phyloP scores from a whole-genome alignment of 2,888 invertebrate genomes.

The Tenthredo scrophulariae region DNA sequence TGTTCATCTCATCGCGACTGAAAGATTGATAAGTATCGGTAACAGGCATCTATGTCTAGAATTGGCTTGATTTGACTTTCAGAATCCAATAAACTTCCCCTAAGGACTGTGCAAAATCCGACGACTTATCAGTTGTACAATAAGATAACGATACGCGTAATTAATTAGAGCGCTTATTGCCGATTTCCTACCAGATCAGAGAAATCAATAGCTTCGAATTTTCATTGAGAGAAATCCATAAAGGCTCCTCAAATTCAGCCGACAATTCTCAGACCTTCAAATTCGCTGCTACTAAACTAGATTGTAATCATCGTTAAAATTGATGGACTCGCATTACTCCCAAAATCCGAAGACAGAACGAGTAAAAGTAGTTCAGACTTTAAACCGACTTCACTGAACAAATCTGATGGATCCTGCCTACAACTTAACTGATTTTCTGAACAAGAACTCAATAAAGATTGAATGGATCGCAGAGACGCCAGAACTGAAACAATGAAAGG shows the following conservation, averaged over 20 bases:
- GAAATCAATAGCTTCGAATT: background rate
- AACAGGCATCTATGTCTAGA: background rate
- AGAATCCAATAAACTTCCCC: background rate
- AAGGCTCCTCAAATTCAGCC: background rate
- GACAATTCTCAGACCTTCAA: background rate
- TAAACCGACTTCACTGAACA: background rate
- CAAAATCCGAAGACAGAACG: background rate
- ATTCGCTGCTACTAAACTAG: background rate
- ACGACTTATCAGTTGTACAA: background rate
- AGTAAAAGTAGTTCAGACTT: background rate
- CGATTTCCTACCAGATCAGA: background rate
- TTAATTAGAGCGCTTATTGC: background rate
- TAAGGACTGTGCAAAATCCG: background rate
- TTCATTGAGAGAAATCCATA: background rate
- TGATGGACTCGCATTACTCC: background rate
- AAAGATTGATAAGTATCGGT: background rate
- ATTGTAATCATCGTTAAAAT: constrained; percentile 1
- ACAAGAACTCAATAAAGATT: background rate
- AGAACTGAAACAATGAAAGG: background rate
- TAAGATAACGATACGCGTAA: background rate
- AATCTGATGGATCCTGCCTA: background rate
- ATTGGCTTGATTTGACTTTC: background rate
- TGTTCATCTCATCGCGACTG: background rate
- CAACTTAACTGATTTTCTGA: background rate
- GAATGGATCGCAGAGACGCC: background rate